These are phyloP conservation scores for Theristicus caerulescens DNA, from an alignment of 2,113 vertebrate species.

Conservation along the genomic window DNA sequence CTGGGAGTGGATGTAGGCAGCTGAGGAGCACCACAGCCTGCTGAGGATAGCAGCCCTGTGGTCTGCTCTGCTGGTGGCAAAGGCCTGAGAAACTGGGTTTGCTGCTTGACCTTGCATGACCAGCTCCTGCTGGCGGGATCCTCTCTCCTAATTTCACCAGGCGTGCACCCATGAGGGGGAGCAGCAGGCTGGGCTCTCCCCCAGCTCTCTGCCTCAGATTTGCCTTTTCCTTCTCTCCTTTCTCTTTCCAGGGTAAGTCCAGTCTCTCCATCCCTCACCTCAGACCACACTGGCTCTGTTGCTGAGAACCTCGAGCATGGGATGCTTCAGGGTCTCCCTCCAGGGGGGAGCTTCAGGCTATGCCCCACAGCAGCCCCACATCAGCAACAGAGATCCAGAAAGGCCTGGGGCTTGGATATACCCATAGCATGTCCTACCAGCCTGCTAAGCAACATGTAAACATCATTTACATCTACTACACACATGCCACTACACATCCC, in stretches of 20 bases:
- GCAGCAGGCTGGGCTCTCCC: background rate
- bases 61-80: background rate
- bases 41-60: background rate
- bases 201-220: background rate
- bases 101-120: background rate
- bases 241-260: background rate
- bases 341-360: background rate
- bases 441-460: background rate
- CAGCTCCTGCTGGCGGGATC: background rate
- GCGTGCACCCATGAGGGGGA: background rate
- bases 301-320: background rate
- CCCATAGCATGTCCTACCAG: background rate
- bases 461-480: background rate
- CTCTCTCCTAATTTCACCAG: background rate
- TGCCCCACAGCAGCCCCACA: background rate
- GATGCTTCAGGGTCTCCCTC: background rate
- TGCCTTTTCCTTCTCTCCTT: background rate
- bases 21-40: background rate
- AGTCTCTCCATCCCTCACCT: background rate
- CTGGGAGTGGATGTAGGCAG: background rate
- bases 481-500: background rate
- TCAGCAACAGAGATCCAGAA: background rate
- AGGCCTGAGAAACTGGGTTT: background rate
- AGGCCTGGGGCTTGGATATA: background rate
- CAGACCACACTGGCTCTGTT: background rate